Conservation (phyloP, 2,888 invertebrate species). For the Watsonalla binaria region DNA sequence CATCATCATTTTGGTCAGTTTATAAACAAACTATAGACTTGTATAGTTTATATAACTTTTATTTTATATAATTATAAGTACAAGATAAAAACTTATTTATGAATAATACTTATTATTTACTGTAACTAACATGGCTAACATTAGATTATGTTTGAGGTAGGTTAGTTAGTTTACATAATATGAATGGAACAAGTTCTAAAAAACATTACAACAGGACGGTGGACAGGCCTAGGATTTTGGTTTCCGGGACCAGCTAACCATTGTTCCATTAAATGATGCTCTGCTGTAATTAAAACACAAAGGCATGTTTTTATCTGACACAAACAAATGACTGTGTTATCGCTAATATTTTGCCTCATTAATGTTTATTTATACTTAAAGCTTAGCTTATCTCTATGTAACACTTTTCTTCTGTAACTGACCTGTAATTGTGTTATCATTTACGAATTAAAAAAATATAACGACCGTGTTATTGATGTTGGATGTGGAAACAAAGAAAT, state of each 20-base stretch:
- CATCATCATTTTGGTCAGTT: no score
- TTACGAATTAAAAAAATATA: no score
- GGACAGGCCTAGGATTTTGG: neutral
- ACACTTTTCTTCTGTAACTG: conserved; percentile 1
- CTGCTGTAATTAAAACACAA: neutral
- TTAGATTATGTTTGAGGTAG: neutral
- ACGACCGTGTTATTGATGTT: no score
- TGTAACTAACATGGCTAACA: neutral
- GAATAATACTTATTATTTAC: no score
- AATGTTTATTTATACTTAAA: no score
- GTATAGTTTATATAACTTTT: no score
- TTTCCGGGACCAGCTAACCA: neutral
- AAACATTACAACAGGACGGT: neutral
- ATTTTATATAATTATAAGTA: no score
- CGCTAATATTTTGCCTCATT: no score
- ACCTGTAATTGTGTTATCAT: neutral
- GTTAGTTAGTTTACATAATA: neutral
- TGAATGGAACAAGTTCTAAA: neutral
- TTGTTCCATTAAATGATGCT: neutral
- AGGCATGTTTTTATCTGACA: neutral
- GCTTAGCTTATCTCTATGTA: neutral
- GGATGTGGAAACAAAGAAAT: no score
- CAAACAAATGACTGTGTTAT: no score
- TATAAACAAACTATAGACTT: no score
- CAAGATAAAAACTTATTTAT: no score